phyloP scores from a whole-genome alignment of 2,797 vertebrate species.

The Rachycentron canadum region DNA sequence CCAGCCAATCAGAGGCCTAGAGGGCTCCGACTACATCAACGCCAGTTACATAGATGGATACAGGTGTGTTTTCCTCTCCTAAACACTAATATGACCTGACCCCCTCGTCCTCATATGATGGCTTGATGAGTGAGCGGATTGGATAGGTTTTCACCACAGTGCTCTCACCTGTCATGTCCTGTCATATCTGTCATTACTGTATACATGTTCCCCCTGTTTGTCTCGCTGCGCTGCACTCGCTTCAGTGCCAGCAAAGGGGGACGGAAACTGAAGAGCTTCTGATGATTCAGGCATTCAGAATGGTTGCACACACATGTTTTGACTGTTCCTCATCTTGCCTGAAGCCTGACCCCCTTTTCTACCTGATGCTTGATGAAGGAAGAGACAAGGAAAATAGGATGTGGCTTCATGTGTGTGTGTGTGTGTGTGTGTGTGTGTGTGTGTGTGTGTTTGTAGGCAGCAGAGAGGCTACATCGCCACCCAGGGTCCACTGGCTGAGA shows the following conservation, averaged over 20 bases:
- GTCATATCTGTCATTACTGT: conserved; percentile 69
- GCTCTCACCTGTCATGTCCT: conserved; percentile 72
- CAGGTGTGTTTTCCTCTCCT: conserved; percentile 82
- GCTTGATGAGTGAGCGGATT: conserved; percentile 68
- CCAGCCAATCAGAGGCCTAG: conserved; percentile 97
- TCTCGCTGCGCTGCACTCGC: conserved; percentile 24
- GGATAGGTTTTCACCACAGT: conserved; percentile 69
- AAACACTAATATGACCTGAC: conserved; percentile 73
- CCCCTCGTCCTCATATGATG: conserved; percentile 45
- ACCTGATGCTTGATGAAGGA: conserved; percentile 57
- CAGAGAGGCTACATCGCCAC: conserved; percentile 98
- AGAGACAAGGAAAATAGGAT: conserved; percentile 41
- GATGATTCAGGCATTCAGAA: conserved; percentile 73
- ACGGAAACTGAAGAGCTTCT: conserved; percentile 43
- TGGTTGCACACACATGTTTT: conserved; percentile 61
- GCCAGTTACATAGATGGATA: conserved; percentile 97
- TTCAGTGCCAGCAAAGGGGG: conserved; percentile 7
- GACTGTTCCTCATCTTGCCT: conserved; percentile 65
- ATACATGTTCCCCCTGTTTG: conserved; percentile 47
- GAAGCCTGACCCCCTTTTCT: conserved; percentile 65
- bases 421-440: conserved; percentile 46
- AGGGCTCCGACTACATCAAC: conserved; percentile 98
- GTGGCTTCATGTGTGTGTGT: conserved; percentile 37
- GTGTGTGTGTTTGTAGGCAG: conserved; percentile 85
- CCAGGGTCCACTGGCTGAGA: conserved; percentile 96